Base-by-base conservation (phyloP, 2,888 invertebrate species). In the Dilophus febrilis region DNA sequence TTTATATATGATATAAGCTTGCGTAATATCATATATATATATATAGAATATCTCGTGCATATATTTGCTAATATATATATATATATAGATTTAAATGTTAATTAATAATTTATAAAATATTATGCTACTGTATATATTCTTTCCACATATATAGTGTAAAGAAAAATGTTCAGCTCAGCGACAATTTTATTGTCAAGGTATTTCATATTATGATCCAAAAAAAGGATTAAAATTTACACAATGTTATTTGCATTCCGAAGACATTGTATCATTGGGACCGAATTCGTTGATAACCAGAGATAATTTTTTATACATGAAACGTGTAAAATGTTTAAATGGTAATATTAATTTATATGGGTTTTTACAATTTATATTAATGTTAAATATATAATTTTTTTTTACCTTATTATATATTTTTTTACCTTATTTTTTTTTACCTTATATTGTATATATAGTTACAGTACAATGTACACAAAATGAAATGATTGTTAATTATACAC, bases 291-390 rank as follows among this genome's bases (percentile, higher is more conserved):
- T 70, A 26, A 56, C 68, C 29, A 64, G 66, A 22, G 56, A 68
- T 0, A 68, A 70, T 26, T 77, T 77, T 8, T 68, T 72, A 30
- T 88, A 86, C 57, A 81, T 78, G 53, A 77, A 88, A 49, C 72
- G 81, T 48, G 84, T 85, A 35, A 76, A 77, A 44, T 90, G 88
- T 55, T 68, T 88, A 27, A 83, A 88, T 57, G 74, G 88, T 88
- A 64, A 70, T 72, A 62, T 36, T 35, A 32, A 19, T 16, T 22
- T 17, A 19, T 29, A n/a, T n/a, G n/a, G n/a, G n/a, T n/a, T n/a
- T 18, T 34, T 22, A 14, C 11, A 28, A 32, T 16, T 27, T 38
- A 18, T 40, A 37, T 37, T 37, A 29, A 37, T 28, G 22, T 22
- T n/a, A n/a, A n/a, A n/a, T n/a, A n/a, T n/a, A 8, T 22, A 22